Evolutionary conservation across 2,797 vertebrate genomes (phyloP), one percentile per base, ranked within the genome.

Genomic region (Podargus strigoides): DNA sequence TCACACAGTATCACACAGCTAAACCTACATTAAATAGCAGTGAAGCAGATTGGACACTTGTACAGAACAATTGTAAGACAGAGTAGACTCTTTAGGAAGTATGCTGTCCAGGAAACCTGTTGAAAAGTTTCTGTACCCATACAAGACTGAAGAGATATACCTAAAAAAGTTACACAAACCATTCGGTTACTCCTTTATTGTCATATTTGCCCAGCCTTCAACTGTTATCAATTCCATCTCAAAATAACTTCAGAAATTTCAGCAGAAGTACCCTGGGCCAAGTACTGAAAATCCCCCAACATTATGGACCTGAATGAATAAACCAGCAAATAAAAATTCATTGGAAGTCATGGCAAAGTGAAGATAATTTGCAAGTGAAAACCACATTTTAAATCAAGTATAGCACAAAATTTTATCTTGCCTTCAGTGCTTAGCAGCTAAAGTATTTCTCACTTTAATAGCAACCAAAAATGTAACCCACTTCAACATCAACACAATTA

Each of bases 401-500:
- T 22, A 94, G 92, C 69, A 85, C 37, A 86, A 87, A 96, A 74
- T 69, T 74, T 97, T 79, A 93, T 85, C 88, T 89, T 67, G 90
- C 90, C 52, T 78, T 92, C 64, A 95, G 70, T 86, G 81, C 76
- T 97, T 64, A 90, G 67, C 80, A 92, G 60, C 49, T 96, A 53
- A 96, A 97, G 85, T 56, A 95, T 34, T 96, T 94, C 80, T 92
- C 39, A 89, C 83, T 94, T 96, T 85, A 94, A 92, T 8, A 92
- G 76, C 79, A 73, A 90, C 72, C 79, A 92, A 96, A 95, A 92
- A 73, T 13, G 12, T 74, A 84, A 95, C 64, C 36, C 59, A 23
- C n/a, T 82, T 94, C 81, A 97, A 4, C 20, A 95, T 27, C 56
- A 89, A 96, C 75, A 87, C 60, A 96, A 73, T 42, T 77, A 87